These are phyloP conservation scores for Smutsia gigantea DNA, from an alignment of 2,797 vertebrate species.

Conservation along the genomic window DNA sequence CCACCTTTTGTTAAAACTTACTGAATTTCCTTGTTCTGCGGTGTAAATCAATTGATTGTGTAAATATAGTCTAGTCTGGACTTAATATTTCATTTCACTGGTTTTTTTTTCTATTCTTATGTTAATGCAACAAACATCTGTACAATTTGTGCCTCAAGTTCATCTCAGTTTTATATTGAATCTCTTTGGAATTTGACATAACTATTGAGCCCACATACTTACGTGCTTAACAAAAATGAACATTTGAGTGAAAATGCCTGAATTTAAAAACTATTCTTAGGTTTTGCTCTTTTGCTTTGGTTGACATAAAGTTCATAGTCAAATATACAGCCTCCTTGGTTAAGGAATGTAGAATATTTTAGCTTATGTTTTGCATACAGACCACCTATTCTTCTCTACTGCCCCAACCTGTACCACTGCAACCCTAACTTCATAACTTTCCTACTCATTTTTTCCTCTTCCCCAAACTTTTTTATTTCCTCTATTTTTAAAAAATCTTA, in stretches of 20 bases:
- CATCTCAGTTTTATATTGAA: constrained; percentile 41
- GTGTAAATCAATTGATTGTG: background rate
- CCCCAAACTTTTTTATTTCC: background rate
- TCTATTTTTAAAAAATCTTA: background rate
- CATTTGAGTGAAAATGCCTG: constrained; percentile 45
- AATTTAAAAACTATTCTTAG: constrained; percentile 18
- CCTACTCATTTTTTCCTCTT: background rate
- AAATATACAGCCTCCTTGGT: background rate
- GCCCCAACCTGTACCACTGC: too few species aligned
- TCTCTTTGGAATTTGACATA: constrained; percentile 56
- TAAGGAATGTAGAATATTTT: background rate
- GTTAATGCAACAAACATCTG: background rate
- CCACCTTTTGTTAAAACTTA: background rate
- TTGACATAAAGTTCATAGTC: background rate
- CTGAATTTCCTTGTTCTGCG: background rate
- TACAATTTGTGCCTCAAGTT: constrained; percentile 25
- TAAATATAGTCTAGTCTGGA: background rate
- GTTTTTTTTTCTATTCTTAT: background rate
- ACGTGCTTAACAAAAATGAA: constrained; percentile 60
- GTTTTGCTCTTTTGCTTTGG: constrained; percentile 47
- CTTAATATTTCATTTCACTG: background rate
- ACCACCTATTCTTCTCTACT: background rate
- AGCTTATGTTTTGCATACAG: background rate
- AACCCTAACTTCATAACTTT: background rate
- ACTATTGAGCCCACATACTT: background rate